These are phyloP conservation scores for Coecobrya sp. DNA, from an alignment of 2,888 invertebrate genomes.

Conservation along the genomic window DNA sequence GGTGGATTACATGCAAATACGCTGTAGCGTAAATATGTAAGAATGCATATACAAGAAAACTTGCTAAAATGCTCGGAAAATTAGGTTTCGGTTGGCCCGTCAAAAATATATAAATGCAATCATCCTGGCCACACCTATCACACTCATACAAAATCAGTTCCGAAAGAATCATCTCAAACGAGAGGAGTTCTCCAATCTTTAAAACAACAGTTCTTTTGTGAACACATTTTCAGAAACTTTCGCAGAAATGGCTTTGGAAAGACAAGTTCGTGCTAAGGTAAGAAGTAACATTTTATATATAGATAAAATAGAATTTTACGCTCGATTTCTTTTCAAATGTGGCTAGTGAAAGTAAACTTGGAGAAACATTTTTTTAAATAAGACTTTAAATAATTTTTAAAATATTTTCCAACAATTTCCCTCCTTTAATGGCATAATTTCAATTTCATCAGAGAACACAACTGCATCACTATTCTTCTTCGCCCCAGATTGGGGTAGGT, in stretches of 20 bases:
- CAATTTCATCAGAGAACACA: no score
- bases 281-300: slow-evolving; percentile 87
- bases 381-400: no score
- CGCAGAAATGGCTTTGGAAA: slow-evolving; percentile 94
- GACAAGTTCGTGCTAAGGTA: slow-evolving; percentile 97
- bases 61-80: slow-evolving; percentile 66
- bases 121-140: slow-evolving; percentile 49
- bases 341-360: no score
- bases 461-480: no score
- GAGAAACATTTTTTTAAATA: no score
- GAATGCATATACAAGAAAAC: slow-evolving; percentile 28
- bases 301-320: no score
- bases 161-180: not conserved
- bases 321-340: no score
- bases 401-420: no score
- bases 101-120: slow-evolving; percentile 65
- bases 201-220: not conserved
- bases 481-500: no score
- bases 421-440: no score
- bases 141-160: slow-evolving; percentile 25
- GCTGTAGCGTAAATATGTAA: slow-evolving; percentile 37
- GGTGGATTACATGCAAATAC: slow-evolving; percentile 44
- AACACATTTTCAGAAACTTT: slow-evolving; percentile 57
- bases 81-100: slow-evolving; percentile 57
- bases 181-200: not conserved